Conservation (phyloP, 92 coral and sea anemone species). For the Galaxea fascicularis region DNA sequence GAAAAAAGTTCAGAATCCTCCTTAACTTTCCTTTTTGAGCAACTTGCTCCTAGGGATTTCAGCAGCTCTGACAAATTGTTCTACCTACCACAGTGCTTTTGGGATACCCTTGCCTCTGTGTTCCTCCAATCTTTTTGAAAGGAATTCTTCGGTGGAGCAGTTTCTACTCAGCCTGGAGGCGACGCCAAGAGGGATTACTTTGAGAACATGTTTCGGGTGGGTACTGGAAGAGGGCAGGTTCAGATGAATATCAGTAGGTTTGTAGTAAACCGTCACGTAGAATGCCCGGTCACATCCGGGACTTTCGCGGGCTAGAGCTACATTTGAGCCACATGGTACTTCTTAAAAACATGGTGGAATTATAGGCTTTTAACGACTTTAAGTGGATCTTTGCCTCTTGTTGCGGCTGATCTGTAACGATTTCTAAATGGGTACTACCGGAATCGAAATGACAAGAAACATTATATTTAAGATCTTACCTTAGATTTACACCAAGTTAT, state of each 20-base stretch:
- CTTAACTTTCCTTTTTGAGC: not conserved
- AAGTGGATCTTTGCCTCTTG: too few species aligned
- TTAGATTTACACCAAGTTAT: too few species aligned
- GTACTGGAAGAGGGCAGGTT: slow-evolving; percentile 11
- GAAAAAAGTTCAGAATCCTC: not conserved
- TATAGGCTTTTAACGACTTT: too few species aligned
- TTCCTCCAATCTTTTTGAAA: not conserved
- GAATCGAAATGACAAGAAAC: too few species aligned
- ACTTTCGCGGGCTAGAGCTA: too few species aligned
- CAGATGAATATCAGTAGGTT: slow-evolving; percentile 19
- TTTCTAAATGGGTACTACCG: too few species aligned
- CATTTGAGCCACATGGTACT: too few species aligned
- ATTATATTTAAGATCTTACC: too few species aligned
- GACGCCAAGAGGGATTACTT: not conserved
- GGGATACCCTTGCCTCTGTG: not conserved
- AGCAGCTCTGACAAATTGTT: not conserved
- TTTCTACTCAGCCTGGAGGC: not conserved
- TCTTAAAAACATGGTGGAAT: too few species aligned
- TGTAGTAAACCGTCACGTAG: slow-evolving; percentile 11
- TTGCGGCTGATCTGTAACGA: too few species aligned
- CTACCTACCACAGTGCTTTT: not conserved
- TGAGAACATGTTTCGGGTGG: slow-evolving; percentile 1
- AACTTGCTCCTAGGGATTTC: not conserved
- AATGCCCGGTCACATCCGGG: too few species aligned
- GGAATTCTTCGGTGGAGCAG: not conserved